These are phyloP conservation scores for Papilio polytes DNA, from an alignment of 1,140 invertebrate genomes.

Conservation along the genomic window DNA sequence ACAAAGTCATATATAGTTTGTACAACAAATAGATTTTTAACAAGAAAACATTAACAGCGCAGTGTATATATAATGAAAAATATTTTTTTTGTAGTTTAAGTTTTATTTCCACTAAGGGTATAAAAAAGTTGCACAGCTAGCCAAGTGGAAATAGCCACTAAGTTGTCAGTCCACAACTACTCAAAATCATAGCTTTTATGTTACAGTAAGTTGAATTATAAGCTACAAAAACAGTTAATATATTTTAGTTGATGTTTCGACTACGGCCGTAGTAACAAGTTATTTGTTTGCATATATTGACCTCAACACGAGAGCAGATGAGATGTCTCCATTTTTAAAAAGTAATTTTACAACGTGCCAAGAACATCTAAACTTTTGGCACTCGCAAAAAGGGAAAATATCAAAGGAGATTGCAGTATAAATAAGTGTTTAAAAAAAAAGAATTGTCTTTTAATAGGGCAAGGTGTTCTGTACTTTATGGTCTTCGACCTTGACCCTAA, in stretches of 20 bases:
- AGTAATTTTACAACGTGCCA: constrained; percentile 3
- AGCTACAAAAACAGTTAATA: not conserved
- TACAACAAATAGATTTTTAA: not conserved
- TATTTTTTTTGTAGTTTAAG: too few species aligned
- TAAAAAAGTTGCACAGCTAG: too few species aligned
- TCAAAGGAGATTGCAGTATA: not conserved
- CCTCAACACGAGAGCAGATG: not conserved
- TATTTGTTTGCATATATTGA: constrained; percentile 3
- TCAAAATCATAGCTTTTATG: too few species aligned
- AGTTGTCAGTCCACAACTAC: too few species aligned
- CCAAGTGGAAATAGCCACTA: too few species aligned
- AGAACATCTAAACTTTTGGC: not conserved
- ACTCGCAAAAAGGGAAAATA: not conserved
- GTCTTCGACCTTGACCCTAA: constrained; percentile 53
- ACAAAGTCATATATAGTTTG: not conserved
- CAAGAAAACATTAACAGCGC: not conserved
- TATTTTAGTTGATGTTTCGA: not conserved
- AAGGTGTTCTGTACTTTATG: constrained; percentile 14
- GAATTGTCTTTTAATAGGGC: not conserved
- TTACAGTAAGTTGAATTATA: too few species aligned
- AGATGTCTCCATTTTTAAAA: constrained; percentile 24
- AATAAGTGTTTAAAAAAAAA: not conserved
- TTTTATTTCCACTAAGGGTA: too few species aligned
- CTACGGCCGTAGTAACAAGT: not conserved
- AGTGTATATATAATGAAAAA: too few species aligned